A percentile compares a stretch with the other conserved stretches of the same genome.
phyloP scores from a whole-genome alignment of 2,888 invertebrate species.

The Perizoma flavofasciatum region DNA sequence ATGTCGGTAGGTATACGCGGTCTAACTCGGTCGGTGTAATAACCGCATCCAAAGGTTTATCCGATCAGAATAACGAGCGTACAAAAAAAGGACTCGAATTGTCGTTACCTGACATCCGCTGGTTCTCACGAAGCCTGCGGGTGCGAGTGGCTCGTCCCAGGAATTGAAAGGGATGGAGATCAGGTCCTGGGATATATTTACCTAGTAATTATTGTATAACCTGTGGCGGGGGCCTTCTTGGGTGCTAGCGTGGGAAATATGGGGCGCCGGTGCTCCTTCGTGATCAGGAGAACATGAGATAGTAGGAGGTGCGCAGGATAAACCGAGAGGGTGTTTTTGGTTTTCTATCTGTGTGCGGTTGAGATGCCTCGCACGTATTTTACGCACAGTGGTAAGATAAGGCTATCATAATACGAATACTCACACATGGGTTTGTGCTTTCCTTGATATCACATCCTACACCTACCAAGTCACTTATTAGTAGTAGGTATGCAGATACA shows the following conservation, averaged over 20 bases:
- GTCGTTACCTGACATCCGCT: slow-evolving; percentile 41
- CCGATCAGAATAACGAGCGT: slow-evolving; percentile 20
- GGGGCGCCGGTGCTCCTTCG: slow-evolving; percentile 71
- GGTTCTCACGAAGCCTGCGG: slow-evolving; percentile 52
- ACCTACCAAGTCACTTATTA: no score
- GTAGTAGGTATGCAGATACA: no score
- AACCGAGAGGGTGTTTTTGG: slow-evolving; percentile 34
- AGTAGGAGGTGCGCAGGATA: slow-evolving; percentile 42
- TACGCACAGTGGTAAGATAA: no score
- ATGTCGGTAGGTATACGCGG: no score
- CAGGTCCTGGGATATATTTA: slow-evolving; percentile 43
- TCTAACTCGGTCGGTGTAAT: no score
- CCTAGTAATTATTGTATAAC: slow-evolving; percentile 17
- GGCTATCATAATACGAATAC: no score
- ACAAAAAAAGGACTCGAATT: slow-evolving; percentile 29
- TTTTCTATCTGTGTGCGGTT: slow-evolving; percentile 29
- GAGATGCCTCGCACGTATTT: slow-evolving; percentile 6
- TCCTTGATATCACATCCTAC: no score
- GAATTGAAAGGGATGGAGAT: slow-evolving; percentile 58
- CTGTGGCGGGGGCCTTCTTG: slow-evolving; percentile 54
- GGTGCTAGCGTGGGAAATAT: slow-evolving; percentile 80
- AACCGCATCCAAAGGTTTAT: background rate
- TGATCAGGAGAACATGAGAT: slow-evolving; percentile 62
- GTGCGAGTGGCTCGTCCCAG: slow-evolving; percentile 58
- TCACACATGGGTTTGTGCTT: no score